Evolutionary conservation across 2,888 invertebrate genomes (phyloP).

Genomic region (Vesta saturnalis): DNA sequence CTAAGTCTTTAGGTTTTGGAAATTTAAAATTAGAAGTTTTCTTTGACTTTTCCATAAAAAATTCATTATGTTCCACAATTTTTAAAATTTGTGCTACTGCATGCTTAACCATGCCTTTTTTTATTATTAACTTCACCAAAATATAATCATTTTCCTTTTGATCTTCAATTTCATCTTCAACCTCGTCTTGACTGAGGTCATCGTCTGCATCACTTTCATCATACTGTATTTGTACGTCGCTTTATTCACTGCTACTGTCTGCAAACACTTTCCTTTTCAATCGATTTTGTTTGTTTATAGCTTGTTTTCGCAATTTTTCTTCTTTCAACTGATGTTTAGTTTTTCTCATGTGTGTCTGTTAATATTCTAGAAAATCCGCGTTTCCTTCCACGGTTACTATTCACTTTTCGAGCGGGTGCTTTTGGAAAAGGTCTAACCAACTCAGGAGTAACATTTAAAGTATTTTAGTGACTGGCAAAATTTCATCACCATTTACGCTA

Average conservation of each 20-base stretch:
- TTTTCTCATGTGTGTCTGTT: too few species aligned
- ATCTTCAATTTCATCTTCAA: neutral
- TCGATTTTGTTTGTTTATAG: neutral
- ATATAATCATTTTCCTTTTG: too few species aligned
- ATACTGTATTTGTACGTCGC: conserved; percentile 11
- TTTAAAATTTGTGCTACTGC: neutral
- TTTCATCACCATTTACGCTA: neutral
- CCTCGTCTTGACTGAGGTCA: neutral
- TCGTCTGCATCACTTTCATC: too few species aligned
- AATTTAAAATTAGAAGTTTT: too few species aligned
- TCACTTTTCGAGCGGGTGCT: too few species aligned
- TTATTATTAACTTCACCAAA: too few species aligned
- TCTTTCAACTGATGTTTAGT: neutral
- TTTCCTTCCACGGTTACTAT: too few species aligned
- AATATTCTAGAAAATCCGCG: too few species aligned
- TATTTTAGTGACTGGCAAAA: conserved; percentile 1
- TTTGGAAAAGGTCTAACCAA: too few species aligned
- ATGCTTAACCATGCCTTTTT: neutral
- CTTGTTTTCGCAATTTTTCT: neutral
- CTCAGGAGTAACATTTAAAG: too few species aligned
- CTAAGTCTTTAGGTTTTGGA: too few species aligned
- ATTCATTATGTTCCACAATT: neutral
- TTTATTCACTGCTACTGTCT: conserved; percentile 7
- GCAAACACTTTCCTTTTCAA: neutral
- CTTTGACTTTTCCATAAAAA: neutral